Evolutionary conservation across 2,113 vertebrate genomes (phyloP).

Genomic region (Narcine bancroftii): DNA sequence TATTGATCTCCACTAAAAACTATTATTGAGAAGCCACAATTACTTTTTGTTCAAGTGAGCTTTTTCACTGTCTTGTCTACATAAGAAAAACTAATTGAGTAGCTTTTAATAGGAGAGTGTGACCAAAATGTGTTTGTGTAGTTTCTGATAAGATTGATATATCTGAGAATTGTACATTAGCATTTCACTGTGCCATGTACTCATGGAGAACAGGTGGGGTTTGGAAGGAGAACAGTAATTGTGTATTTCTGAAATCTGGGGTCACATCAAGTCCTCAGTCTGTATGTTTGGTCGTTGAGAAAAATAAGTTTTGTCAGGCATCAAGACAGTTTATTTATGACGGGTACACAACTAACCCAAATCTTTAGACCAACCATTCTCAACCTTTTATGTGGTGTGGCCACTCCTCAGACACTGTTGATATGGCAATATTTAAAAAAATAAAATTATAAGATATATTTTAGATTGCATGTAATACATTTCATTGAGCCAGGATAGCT

Average conservation of each 20-base stretch:
- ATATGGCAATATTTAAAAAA: too few relatives aligned
- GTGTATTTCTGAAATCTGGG: background rate
- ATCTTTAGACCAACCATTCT: background rate
- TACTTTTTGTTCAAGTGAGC: background rate
- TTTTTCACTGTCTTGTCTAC: background rate
- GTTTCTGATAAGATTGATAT: background rate
- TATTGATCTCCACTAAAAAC: constrained; percentile 16
- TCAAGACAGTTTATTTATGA: background rate
- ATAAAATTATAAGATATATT: too few relatives aligned
- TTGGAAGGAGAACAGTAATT: background rate
- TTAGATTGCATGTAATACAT: background rate
- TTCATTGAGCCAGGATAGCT: background rate
- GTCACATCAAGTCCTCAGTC: background rate
- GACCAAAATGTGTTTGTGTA: background rate
- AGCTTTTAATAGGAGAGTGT: background rate
- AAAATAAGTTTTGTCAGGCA: background rate
- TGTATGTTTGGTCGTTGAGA: background rate
- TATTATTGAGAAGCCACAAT: background rate
- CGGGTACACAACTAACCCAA: background rate
- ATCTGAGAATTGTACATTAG: background rate
- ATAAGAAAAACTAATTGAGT: background rate
- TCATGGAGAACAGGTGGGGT: background rate
- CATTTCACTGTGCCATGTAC: background rate
- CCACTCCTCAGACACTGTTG: too few relatives aligned
- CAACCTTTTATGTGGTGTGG: too few relatives aligned